Conservation (phyloP, 2,888 invertebrate species). For the Saturnia japonica region DNA sequence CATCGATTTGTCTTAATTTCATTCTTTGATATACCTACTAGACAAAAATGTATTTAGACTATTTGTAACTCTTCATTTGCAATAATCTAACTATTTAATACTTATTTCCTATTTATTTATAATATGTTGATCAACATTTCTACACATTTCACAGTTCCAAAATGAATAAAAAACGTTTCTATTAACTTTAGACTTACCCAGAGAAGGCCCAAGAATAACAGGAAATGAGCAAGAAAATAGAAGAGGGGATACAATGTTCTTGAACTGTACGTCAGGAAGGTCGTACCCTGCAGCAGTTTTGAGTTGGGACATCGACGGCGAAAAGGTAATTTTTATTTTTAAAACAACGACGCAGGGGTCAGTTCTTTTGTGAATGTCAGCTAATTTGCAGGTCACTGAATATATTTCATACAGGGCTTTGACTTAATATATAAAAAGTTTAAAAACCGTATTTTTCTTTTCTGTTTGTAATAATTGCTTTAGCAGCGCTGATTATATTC, state of each 20-base stretch:
- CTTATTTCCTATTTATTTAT: too few species aligned
- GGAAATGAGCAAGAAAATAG: slow-evolving; percentile 88
- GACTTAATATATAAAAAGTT: background rate
- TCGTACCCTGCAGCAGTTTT: slow-evolving; percentile 88
- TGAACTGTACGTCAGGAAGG: slow-evolving; percentile 89
- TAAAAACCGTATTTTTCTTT: background rate
- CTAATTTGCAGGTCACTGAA: slow-evolving; percentile 16
- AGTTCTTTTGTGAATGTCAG: slow-evolving; percentile 7
- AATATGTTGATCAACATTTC: slow-evolving; percentile 19
- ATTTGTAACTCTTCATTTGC: too few species aligned
- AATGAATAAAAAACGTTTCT: slow-evolving; percentile 6
- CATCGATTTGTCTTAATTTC: too few species aligned
- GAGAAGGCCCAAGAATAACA: slow-evolving; percentile 88
- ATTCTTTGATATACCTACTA: too few species aligned
- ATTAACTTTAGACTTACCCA: slow-evolving; percentile 82
- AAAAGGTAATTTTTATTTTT: slow-evolving; percentile 80
- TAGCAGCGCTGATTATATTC: background rate
- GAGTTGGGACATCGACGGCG: slow-evolving; percentile 90
- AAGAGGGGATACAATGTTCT: slow-evolving; percentile 86
- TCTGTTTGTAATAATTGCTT: background rate
- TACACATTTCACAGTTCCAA: slow-evolving; percentile 14
- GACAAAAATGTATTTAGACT: too few species aligned
- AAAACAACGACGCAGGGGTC: slow-evolving; percentile 1
- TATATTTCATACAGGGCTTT: background rate
- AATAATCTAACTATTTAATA: too few species aligned